Base-by-base conservation (phyloP, 1,140 invertebrate genomes). In the Dryas iulia region DNA sequence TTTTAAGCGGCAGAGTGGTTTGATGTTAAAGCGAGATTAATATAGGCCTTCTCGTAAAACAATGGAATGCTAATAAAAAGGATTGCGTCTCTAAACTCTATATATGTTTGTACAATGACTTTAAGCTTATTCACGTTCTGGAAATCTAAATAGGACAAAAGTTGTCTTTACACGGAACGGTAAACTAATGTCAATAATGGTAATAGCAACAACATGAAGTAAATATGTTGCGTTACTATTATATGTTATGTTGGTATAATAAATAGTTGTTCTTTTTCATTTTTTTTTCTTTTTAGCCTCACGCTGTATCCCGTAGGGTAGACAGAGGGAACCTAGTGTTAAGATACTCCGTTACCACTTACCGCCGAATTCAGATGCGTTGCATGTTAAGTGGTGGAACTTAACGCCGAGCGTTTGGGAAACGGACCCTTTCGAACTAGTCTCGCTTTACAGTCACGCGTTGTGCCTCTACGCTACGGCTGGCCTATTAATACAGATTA, bases 1-100 rank as follows among this genome's bases (percentile, higher is more conserved):
- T n/a, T n/a, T n/a, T 28, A 56, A 56, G n/a, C n/a, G 25, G 1
- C 12, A 4, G 23, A 21, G n/a, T n/a, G 12, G 12, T 25, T 56
- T 12, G 23, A 56, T 21, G 54, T 28, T 59, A 33, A 33, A 23
- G n/a, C 10, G 30, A 18, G 11, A 33, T 33, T 59, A 59, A 33
- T 24, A 59, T 2, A 14, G 30, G 30, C n/a, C n/a, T 21, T 33
- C 57, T 59, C 30, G 30, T 59, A 59, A 59, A 35, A 59, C 57
- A 59, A 59, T 33, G 30, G 57, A 12, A 59, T 23, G 28, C 28
- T 59, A 23, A 39, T 39, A 59, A 59, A 59, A 59, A 59, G n/a
- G 28, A 59, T 59, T 35, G 28, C 10, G 57, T 4, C 30, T 23
- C 0, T 59, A 7, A 1, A 47, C 8, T 21, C 14, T 21, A 21